A percentile compares a stretch with the other conserved stretches of the same genome.
phyloP scores from a whole-genome alignment of 2,888 invertebrate genomes.

The Endomychus coccineus region DNA sequence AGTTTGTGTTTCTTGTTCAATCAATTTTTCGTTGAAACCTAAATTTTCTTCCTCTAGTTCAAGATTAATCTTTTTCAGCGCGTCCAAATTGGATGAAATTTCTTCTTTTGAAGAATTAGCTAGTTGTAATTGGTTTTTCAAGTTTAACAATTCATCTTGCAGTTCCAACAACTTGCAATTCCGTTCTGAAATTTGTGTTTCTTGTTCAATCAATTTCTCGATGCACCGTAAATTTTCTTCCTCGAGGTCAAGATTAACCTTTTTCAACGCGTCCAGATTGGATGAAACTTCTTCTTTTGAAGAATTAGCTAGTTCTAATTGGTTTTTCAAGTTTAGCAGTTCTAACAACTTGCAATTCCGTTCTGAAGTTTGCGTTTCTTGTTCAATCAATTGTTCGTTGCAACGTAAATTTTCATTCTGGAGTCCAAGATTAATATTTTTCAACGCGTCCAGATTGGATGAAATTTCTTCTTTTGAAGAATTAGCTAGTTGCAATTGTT shows the following conservation, averaged over 20 bases:
- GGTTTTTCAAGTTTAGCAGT: slow-evolving; percentile 12
- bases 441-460: neutral
- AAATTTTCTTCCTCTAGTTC: slow-evolving; percentile 15
- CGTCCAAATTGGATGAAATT: no score
- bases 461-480: neutral
- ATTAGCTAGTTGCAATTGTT: neutral
- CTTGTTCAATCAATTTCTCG: neutral
- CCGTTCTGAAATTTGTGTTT: neutral
- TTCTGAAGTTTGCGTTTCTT: neutral
- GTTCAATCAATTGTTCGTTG: no score
- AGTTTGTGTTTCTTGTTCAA: no score
- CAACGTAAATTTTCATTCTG: no score
- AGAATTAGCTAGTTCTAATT: neutral
- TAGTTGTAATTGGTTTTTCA: no score
- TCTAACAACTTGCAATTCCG: neutral
- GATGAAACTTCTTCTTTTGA: neutral
- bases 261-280: neutral
- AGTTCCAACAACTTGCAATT: neutral
- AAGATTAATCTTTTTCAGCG: slow-evolving; percentile 20
- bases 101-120: no score
- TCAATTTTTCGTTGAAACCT: no score
- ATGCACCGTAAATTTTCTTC: slow-evolving; percentile 2
- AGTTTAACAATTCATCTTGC: neutral
- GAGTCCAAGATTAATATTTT: neutral
- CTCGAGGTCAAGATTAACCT: slow-evolving; percentile 6